Base-by-base conservation (phyloP, 2,888 invertebrate genomes). In the Muschampia plurimacula region DNA sequence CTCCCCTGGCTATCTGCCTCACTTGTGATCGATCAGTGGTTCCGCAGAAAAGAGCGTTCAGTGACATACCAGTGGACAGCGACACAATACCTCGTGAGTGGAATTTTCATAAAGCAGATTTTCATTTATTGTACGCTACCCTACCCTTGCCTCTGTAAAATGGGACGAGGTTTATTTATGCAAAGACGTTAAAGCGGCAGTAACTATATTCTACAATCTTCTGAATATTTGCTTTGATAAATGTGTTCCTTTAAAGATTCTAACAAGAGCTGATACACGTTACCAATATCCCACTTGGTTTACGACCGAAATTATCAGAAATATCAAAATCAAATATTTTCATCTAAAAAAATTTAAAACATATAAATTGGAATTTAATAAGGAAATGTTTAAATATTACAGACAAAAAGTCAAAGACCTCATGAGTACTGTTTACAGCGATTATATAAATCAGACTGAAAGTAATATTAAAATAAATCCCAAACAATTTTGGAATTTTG, bases 311-410 rank as follows among this genome's bases (percentile, higher is more conserved):
- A 59, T 67, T 32, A 67, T 67, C 39, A 28, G 22, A 22, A 59
- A 57, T 41, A 59, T 67, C 8, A 13, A 57, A 44, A 28, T 44
- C 22, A 67, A 67, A 13, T 59, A 67, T 12, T 67, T 67, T 55
- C 55, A 63, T 67, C 41, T 72, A 4, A 67, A 67, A 49, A 67
- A 55, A 41, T 63, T 32, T 44, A 72, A 63, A 44, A 12, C 12
- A n/a, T n/a, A n/a, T 22, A 10, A 66, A 1, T 12, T 63, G 5
- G 67, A 55, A 8, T 72, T 72, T 52, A 67, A 72, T 63, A 15
- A n/a, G 12, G 67, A 72, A 72, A 72, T 67, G 67, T 72, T 72
- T 49, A 52, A 39, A 12, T 60, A 44, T 39, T 67, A 72, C 32
- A 59, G 72, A 7, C 22, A 66, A 32, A 32, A 36, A 22, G 62